Conservation (phyloP, 2,113 vertebrate species). For the Petromus typicus region DNA sequence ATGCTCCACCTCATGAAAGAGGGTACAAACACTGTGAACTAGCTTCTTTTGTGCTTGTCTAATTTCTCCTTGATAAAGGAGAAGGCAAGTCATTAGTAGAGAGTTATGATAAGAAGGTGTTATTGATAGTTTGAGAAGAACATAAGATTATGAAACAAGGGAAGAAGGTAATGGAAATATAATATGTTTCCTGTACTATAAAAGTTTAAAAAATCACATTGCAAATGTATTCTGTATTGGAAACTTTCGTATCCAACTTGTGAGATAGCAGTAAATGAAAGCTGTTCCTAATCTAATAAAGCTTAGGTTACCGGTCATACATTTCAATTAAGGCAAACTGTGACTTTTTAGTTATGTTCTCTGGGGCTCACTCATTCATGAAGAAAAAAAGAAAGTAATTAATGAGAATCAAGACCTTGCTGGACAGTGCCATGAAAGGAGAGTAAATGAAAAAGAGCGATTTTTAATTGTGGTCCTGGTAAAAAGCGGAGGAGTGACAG, state of each 20-base stretch:
- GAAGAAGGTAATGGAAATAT: neutral
- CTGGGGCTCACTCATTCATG: conserved; percentile 17
- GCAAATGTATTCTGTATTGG: neutral
- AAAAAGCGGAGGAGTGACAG: neutral
- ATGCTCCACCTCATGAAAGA: neutral
- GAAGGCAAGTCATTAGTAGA: neutral
- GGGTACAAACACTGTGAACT: neutral
- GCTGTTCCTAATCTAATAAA: neutral
- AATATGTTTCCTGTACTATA: neutral
- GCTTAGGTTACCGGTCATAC: neutral
- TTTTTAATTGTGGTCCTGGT: neutral
- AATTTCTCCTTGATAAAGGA: conserved; percentile 10
- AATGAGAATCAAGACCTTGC: conserved; percentile 10
- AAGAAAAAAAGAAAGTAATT: neutral
- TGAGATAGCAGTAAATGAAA: conserved; percentile 5
- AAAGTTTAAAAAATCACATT: neutral
- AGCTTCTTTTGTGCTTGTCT: neutral
- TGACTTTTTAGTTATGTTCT: neutral
- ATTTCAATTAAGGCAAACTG: conserved; percentile 34
- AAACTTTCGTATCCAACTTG: neutral
- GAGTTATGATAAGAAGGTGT: neutral
- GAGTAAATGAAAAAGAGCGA: neutral
- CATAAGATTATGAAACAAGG: neutral
- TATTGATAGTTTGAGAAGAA: neutral
- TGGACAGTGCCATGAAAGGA: neutral